A percentile compares a stretch with the other conserved stretches of the same genome.
Conservation (phyloP, 2,113 vertebrate genomes). For the Telmatochromis sp. region DNA sequence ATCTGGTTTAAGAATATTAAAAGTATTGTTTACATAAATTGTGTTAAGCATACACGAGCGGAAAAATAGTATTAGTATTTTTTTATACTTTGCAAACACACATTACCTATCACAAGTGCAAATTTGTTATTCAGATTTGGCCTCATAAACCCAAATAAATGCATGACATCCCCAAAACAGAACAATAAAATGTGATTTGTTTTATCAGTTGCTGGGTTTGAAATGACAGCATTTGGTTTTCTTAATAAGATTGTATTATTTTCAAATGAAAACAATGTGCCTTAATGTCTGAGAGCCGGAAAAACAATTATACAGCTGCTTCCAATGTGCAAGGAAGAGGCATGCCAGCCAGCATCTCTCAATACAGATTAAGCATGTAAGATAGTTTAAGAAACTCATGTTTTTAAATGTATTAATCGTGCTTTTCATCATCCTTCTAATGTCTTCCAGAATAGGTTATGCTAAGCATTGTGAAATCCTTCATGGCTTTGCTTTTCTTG, state of each 20-base stretch:
- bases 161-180: not conserved
- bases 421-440: not conserved
- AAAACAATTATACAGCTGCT: not conserved
- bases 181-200: not conserved
- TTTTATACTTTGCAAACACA: not conserved
- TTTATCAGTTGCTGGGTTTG: not conserved
- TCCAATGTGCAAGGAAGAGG: not conserved
- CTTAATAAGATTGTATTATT: not conserved
- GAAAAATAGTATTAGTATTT: not conserved
- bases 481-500: not conserved
- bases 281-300: not conserved
- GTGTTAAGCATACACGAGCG: rapidly evolving
- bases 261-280: not conserved
- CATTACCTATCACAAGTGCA: not conserved
- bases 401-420: not conserved
- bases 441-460: not conserved
- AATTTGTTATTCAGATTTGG: not conserved
- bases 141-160: not conserved
- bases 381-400: not conserved
- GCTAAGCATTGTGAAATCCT: not conserved
- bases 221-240: not conserved
- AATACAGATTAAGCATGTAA: not conserved
- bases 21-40: not conserved
- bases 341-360: not conserved
- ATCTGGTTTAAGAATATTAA: not conserved